phyloP scores from a whole-genome alignment of 2,113 vertebrate genomes.

The Siniperca chuatsi region DNA sequence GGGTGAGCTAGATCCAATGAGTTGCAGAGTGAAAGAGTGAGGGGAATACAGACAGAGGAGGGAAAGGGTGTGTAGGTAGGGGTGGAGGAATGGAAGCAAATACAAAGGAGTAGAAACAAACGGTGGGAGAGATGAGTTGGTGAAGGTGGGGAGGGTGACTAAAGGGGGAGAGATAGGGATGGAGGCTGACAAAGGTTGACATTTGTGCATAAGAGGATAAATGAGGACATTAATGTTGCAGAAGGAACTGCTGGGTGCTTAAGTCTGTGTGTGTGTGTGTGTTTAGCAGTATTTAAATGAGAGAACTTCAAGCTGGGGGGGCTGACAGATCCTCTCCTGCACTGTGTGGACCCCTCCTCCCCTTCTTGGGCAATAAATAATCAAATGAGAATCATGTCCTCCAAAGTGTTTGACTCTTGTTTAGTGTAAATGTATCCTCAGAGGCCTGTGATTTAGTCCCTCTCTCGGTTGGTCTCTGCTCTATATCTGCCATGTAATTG shows the following conservation, averaged over 20 bases:
- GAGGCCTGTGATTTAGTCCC: slow-evolving; percentile 24
- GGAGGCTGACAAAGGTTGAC: slow-evolving; percentile 77
- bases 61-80: slow-evolving; percentile 27
- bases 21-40: slow-evolving; percentile 36
- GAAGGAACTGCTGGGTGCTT: slow-evolving; percentile 68
- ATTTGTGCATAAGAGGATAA: slow-evolving; percentile 82
- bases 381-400: slow-evolving; percentile 44
- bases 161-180: slow-evolving; percentile 52
- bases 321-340: slow-evolving; percentile 4
- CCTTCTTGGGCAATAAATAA: slow-evolving; percentile 25
- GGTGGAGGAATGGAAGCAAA: slow-evolving; percentile 55
- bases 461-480: slow-evolving; percentile 23
- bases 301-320: slow-evolving; percentile 28
- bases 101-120: slow-evolving; percentile 55
- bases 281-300: slow-evolving; percentile 66
- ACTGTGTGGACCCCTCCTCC: not conserved
- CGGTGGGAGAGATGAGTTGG: slow-evolving; percentile 27
- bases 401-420: slow-evolving; percentile 37
- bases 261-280: slow-evolving; percentile 61
- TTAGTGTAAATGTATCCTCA: slow-evolving; percentile 32
- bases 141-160: slow-evolving; percentile 62
- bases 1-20: slow-evolving; percentile 30
- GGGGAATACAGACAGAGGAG: slow-evolving; percentile 44
- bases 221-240: slow-evolving; percentile 83
- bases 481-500: slow-evolving; percentile 45